Evolutionary conservation across 1,140 invertebrate genomes (phyloP), one percentile per base, ranked within the genome.

Genomic region (Drosophila sp.): DNA sequence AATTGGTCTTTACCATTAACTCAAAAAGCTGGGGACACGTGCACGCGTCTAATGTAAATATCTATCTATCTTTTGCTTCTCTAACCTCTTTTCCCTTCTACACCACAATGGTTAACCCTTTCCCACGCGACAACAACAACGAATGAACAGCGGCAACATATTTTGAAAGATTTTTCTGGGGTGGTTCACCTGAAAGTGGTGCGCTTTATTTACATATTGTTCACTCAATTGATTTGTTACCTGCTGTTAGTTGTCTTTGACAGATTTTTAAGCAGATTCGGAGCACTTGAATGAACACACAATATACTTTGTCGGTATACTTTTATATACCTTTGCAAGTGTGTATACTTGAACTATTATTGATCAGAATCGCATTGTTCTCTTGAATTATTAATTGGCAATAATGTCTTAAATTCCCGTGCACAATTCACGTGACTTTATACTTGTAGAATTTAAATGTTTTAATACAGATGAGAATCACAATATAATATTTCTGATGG

Each of bases 191-290:
- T 54, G 59, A 16, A 14, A 43, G 63, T 36, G 62, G 32, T 80
- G 84, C 72, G 63, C 79, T 76, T 83, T 87, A 87, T 87, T 87
- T 87, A 87, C 83, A 87, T 87, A 87, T 87, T 87, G 83, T 46
- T 87, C 83, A 87, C 76, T 81, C 83, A 89, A 87, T 87, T 87
- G 83, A 89, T 87, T 87, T 89, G 82, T 79, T 87, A 87, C 82
- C 32, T 72, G 34, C 36, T 50, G 48, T 4, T 38, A 64, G 76
- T 89, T 87, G 83, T 83, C 83, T 87, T 83, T 83, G 83, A 89
- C 83, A 87, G 83, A 83, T 89, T 87, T 82, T 43, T 62, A 59
- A 76, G 73, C 80, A 62, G 82, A 65, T 83, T 77, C 46, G 48
- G 40, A 50, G 61, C 83, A 73, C 76, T 76, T 62, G 59, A 87